Evolutionary conservation across 2,888 invertebrate species (phyloP).

Genomic region (Amphimallon solstitiale): DNA sequence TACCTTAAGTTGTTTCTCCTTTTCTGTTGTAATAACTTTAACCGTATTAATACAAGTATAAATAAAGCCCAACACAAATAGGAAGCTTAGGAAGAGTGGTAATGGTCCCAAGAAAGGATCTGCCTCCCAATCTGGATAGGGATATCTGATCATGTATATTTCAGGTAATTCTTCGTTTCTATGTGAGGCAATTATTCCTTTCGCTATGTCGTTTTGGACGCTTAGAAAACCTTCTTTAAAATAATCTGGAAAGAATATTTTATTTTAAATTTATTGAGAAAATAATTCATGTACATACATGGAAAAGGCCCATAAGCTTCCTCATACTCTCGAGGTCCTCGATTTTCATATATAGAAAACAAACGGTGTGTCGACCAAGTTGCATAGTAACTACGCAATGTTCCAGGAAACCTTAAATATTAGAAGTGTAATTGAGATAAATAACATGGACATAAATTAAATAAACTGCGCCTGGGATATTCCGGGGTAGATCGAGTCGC

Average conservation of each 20-base stretch:
- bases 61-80: conserved; percentile 82
- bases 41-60: conserved; percentile 83
- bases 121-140: conserved; percentile 76
- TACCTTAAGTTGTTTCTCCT: conserved; percentile 80
- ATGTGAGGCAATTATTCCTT: conserved; percentile 39
- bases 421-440: too few relatives aligned
- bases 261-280: background rate
- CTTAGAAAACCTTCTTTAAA: conserved; percentile 73
- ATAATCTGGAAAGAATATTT: conserved; percentile 65
- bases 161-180: conserved; percentile 50
- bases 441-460: background rate
- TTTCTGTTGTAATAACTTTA: conserved; percentile 78
- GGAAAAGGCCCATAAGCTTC: conserved; percentile 43
- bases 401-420: conserved; percentile 68
- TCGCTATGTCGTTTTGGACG: conserved; percentile 67
- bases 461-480: too few relatives aligned
- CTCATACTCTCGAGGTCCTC: conserved; percentile 47
- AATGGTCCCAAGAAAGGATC: conserved; percentile 76
- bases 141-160: conserved; percentile 72
- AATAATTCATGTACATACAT: conserved; percentile 34
- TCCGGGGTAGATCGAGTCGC: too few relatives aligned
- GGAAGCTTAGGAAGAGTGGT: conserved; percentile 75
- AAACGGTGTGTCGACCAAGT: conserved; percentile 76
- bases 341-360: conserved; percentile 57
- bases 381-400: conserved; percentile 62